A percentile compares a stretch with the other conserved stretches of the same genome.
Conservation (phyloP, 2,888 invertebrate species). For the Temnothorax ravouxi region DNA sequence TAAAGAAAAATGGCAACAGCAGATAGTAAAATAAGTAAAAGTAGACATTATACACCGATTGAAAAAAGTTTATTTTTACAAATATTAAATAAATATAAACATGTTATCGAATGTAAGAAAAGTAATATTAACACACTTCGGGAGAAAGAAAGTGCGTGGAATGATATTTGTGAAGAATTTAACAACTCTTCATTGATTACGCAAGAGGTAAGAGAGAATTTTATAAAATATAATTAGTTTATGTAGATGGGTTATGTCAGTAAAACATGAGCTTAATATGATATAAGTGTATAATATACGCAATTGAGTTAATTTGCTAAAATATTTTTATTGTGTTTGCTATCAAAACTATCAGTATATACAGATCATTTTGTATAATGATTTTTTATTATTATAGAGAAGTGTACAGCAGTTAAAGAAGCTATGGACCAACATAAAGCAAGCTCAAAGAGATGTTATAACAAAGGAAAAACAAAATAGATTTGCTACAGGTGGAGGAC, state of each 20-base stretch:
- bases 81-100: constrained; percentile 31
- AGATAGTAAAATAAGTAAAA: background rate
- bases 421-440: background rate
- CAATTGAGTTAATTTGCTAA: no score
- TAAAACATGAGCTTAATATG: no score
- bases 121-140: background rate
- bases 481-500: constrained; percentile 19
- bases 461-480: background rate
- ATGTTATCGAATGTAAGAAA: constrained; percentile 15
- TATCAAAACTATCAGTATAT: no score
- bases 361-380: no score
- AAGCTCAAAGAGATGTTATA: background rate
- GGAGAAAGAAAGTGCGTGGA: constrained; percentile 14
- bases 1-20: background rate
- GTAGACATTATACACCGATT: constrained; percentile 14
- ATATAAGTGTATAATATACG: no score
- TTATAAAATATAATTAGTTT: background rate
- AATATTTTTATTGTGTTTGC: no score
- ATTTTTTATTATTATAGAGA: constrained; percentile 24
- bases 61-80: constrained; percentile 28
- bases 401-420: constrained; percentile 11
- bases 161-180: background rate
- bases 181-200: constrained; percentile 18
- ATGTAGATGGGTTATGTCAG: background rate
- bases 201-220: constrained; percentile 20